phyloP scores from a whole-genome alignment of 2,888 invertebrate species.

The Chydorus sphaericus region DNA sequence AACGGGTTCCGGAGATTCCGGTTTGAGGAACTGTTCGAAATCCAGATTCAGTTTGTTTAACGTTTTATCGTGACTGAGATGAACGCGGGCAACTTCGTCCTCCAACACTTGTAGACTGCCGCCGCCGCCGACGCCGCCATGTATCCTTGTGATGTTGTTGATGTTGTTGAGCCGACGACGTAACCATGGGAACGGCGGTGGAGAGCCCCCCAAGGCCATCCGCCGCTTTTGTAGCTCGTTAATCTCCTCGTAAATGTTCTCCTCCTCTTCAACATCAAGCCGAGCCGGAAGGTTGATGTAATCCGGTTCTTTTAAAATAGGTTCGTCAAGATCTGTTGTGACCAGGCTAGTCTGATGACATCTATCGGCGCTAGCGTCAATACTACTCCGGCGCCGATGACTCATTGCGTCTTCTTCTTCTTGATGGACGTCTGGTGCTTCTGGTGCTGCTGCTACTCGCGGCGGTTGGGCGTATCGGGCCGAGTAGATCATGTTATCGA shows the following conservation, averaged over 20 bases:
- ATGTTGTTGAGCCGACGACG: too few relatives aligned
- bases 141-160: conserved; percentile 1
- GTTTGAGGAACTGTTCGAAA: conserved; percentile 82
- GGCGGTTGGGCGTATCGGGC: conserved; percentile 10
- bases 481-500: conserved; percentile 12
- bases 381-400: background rate
- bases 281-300: too few relatives aligned
- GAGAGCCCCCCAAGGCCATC: conserved; percentile 12
- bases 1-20: conserved; percentile 26
- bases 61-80: conserved; percentile 64
- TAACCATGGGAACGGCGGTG: conserved; percentile 5
- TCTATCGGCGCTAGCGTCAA: background rate
- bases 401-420: background rate
- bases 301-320: background rate
- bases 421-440: conserved; percentile 7
- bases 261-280: conserved; percentile 71
- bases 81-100: conserved; percentile 68
- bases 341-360: conserved; percentile 4
- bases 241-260: conserved; percentile 69
- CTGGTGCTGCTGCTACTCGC: conserved; percentile 1
- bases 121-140: background rate
- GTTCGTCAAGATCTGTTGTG: background rate
- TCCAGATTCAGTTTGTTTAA: conserved; percentile 74
- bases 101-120: conserved; percentile 14
- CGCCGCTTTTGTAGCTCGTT: conserved; percentile 38